Percentiles rank a stretch among this genome's conserved stretches.
Evolutionary conservation across 2,797 vertebrate species (phyloP).

Genomic region (Poeciliopsis presidionis): DNA sequence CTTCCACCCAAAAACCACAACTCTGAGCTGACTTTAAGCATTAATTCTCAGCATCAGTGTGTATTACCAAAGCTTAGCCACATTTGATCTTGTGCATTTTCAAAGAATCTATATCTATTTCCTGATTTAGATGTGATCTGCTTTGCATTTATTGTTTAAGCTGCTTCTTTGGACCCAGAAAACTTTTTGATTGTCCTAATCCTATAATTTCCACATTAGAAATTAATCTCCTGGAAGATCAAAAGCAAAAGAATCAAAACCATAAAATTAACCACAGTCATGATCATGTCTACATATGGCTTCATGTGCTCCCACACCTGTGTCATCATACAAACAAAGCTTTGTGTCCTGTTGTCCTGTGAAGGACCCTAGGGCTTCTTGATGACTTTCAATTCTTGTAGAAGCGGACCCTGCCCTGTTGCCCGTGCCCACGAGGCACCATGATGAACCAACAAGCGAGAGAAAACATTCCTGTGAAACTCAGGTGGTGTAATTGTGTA

Average conservation of each 20-base stretch:
- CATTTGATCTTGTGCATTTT: background rate
- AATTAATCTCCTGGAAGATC: conserved; percentile 13
- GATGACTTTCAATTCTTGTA: conserved; percentile 28
- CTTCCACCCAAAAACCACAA: background rate
- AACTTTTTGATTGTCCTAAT: background rate
- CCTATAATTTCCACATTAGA: conserved; percentile 4
- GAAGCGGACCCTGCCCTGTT: conserved; percentile 37
- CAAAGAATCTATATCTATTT: conserved; percentile 28
- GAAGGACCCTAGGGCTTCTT: conserved; percentile 40
- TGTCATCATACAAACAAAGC: conserved; percentile 39
- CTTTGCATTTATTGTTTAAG: conserved; percentile 45
- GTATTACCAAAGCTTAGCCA: background rate
- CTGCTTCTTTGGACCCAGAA: conserved; percentile 23
- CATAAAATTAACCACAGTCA: conserved; percentile 23
- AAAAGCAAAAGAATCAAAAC: background rate
- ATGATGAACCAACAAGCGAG: conserved; percentile 43
- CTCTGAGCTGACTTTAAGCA: background rate
- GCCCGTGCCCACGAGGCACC: conserved; percentile 48
- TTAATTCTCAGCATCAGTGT: background rate
- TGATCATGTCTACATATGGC: conserved; percentile 29
- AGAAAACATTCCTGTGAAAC: conserved; percentile 53
- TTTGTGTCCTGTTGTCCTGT: conserved; percentile 26
- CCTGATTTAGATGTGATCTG: conserved; percentile 42
- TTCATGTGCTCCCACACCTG: conserved; percentile 46
- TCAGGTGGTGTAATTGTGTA: conserved; percentile 67